Evolutionary conservation across 2,797 vertebrate genomes (phyloP).

Genomic region (Morelia viridis): DNA sequence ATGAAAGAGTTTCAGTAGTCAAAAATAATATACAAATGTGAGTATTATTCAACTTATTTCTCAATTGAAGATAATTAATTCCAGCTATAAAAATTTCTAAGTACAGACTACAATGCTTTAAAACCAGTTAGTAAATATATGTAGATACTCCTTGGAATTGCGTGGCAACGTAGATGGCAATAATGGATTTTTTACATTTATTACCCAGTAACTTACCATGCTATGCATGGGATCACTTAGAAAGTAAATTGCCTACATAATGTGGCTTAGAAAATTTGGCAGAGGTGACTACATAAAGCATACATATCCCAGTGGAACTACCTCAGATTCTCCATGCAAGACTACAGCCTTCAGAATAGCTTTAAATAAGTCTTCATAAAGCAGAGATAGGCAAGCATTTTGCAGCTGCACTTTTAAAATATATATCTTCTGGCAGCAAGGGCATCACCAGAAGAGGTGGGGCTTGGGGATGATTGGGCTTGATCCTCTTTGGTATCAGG

Average conservation of each 20-base stretch:
- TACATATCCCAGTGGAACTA: not conserved
- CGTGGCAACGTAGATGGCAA: not conserved
- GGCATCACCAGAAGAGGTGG: not conserved
- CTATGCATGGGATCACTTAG: no score
- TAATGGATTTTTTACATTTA: not conserved
- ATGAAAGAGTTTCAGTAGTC: not conserved
- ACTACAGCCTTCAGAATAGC: not conserved
- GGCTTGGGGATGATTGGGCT: no score
- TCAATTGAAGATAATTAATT: not conserved
- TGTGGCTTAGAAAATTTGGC: not conserved
- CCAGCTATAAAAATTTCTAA: not conserved
- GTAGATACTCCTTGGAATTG: not conserved
- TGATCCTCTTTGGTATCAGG: not conserved
- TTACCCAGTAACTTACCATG: not conserved
- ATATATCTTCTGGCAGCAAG: not conserved
- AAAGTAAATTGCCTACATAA: not conserved
- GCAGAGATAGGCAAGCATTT: not conserved
- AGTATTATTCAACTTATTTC: not conserved
- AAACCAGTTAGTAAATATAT: not conserved
- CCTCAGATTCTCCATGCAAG: not conserved
- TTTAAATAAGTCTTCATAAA: not conserved
- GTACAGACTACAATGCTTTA: not conserved
- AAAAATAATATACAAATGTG: not conserved
- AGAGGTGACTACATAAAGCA: not conserved
- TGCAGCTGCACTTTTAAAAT: not conserved